phyloP scores from a whole-genome alignment of 2,888 invertebrate species.

The Lottia scabra region DNA sequence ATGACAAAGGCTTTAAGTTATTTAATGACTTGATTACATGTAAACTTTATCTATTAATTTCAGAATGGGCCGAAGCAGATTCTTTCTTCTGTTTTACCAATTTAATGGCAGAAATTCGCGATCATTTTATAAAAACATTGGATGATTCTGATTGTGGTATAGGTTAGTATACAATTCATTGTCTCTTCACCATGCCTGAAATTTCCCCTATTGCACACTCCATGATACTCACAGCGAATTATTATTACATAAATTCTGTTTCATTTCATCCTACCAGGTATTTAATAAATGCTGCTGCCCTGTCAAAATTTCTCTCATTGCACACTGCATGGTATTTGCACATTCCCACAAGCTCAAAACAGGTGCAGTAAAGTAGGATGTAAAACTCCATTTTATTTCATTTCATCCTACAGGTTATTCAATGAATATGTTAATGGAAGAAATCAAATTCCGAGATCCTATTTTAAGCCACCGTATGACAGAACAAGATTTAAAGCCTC shows the following conservation, averaged over 20 bases:
- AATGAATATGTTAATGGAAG: slow-evolving; percentile 85
- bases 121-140: slow-evolving; percentile 91
- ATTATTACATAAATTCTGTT: too few species aligned
- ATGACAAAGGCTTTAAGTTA: too few species aligned
- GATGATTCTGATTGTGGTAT: slow-evolving; percentile 87
- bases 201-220: too few species aligned
- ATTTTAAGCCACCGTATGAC: slow-evolving; percentile 83
- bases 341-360: too few species aligned
- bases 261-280: too few species aligned
- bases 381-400: neutral
- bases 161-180: slow-evolving; percentile 45
- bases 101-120: slow-evolving; percentile 96
- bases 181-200: too few species aligned
- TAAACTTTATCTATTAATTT: slow-evolving; percentile 16
- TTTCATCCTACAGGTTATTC: slow-evolving; percentile 69
- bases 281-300: too few species aligned
- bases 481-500: slow-evolving; percentile 89
- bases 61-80: slow-evolving; percentile 95
- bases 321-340: too few species aligned
- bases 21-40: too few species aligned
- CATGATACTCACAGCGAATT: too few species aligned
- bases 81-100: slow-evolving; percentile 99
- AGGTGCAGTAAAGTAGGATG: too few species aligned
- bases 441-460: slow-evolving; percentile 82
- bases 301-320: too few species aligned